A percentile compares a stretch with the other conserved stretches of the same genome.
Evolutionary conservation across 2,888 invertebrate species (phyloP).

Genomic region (Mythimna pallens): DNA sequence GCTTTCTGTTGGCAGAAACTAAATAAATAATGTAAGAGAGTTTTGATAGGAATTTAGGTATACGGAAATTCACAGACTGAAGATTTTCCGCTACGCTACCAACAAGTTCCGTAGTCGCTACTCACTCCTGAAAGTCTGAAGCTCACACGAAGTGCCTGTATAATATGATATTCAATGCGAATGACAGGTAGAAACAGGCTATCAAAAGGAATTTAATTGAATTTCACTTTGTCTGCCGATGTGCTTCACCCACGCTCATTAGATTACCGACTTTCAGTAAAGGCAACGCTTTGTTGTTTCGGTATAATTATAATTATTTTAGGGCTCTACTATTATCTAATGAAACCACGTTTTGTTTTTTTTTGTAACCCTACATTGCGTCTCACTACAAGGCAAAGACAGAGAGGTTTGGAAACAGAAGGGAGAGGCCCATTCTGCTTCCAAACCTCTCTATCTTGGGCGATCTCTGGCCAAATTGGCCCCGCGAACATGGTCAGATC

Average conservation of each 20-base stretch:
- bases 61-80: too few relatives aligned
- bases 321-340: not conserved
- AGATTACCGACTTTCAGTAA: constrained; percentile 32
- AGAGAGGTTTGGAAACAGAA: too few relatives aligned
- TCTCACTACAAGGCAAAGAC: too few relatives aligned
- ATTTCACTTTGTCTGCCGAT: constrained; percentile 46
- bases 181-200: constrained; percentile 54
- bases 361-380: too few relatives aligned
- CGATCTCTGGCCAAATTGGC: too few relatives aligned
- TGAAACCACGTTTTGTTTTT: too few relatives aligned
- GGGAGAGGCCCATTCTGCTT: too few relatives aligned
- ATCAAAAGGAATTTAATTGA: constrained; percentile 61
- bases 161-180: constrained; percentile 48
- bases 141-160: constrained; percentile 12
- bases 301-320: constrained; percentile 24
- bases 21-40: too few relatives aligned
- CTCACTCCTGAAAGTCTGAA: constrained; percentile 3
- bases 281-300: constrained; percentile 37
- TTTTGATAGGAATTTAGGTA: not conserved
- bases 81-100: not conserved
- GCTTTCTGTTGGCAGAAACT: too few relatives aligned
- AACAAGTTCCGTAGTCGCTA: not conserved
- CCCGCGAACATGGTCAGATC: too few relatives aligned
- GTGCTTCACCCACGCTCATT: constrained; percentile 30
- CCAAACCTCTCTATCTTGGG: too few relatives aligned